Evolutionary conservation across 1,140 invertebrate species (phyloP).

Genomic region (Campoletis sonorensis): DNA sequence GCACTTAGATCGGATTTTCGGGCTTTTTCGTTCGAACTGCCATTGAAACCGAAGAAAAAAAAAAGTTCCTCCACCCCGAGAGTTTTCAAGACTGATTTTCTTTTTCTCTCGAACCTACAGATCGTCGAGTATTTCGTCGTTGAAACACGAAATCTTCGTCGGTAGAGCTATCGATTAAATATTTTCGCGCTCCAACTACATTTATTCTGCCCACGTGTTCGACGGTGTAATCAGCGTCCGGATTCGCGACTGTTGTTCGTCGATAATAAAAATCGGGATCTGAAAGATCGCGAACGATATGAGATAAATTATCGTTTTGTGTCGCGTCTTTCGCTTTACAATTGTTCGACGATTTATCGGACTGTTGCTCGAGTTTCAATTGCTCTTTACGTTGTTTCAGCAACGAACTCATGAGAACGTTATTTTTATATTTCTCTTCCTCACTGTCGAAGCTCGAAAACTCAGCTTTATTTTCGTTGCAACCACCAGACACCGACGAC

Average conservation of each 20-base stretch:
- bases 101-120: conserved; percentile 28
- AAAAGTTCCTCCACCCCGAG: too few relatives aligned
- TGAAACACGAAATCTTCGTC: neutral
- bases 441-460: neutral
- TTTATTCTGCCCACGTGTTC: conserved; percentile 15
- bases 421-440: neutral
- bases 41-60: too few relatives aligned
- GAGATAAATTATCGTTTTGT: neutral
- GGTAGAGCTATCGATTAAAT: neutral
- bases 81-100: neutral
- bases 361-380: neutral
- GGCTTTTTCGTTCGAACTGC: too few relatives aligned
- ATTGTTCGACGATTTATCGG: neutral
- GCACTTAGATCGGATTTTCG: too few relatives aligned
- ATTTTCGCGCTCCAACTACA: neutral
- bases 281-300: neutral
- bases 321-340: neutral
- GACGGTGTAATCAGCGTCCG: neutral
- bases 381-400: neutral
- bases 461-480: too few relatives aligned
- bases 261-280: conserved; percentile 26
- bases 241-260: neutral
- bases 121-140: neutral
- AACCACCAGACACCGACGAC: neutral
- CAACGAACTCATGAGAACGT: conserved; percentile 1